Evolutionary conservation across 2,888 invertebrate genomes (phyloP), one percentile per base, ranked within the genome.

Genomic region (Sisyra terminalis): DNA sequence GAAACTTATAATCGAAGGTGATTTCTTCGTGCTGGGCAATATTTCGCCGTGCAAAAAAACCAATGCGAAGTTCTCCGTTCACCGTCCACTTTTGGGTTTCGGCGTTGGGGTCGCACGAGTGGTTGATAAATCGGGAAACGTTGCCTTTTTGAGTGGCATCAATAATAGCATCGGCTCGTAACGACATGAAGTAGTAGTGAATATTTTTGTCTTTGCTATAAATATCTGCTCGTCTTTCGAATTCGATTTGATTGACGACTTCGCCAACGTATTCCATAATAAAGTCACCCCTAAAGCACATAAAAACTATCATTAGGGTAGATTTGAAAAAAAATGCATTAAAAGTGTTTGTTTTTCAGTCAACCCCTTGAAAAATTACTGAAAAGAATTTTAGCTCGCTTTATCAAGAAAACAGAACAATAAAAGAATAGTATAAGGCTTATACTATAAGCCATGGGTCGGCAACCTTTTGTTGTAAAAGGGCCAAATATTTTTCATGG

Each of bases 201-300:
- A 78, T 71, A 57, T 86, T 86, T 59, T 89, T 88, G 46, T 86
- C 85, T 51, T 83, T 79, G 0, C 90, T 87, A 61, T 97, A 97
- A 36, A 80, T 75, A 53, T 84, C 82, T 1, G 89, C 86, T 6
- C 97, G 73, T 43, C 78, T 74, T 56, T 85, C 83, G 63, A 97
- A 96, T 59, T 89, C 87, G 49, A 82, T 79, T 39, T 81, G 82
- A 60, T 90, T 85, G 7, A 97, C 67, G 1, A 99, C 93, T 67
- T 99, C 98, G 0, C 98, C 98, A 1, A 98, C 87, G 59, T 98
- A 99, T 60, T 99, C 98, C 78, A 97, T 84, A 38, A 99, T 79
- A 64, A 98, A 99, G 54, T 84, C 79, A 7, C 92, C 94, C 44
- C 89, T 89, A 66, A 38, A 17, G 7, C 3, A 24, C 7, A 24